Conservation (phyloP, 1,140 invertebrate genomes). For the Bombus ignitus region DNA sequence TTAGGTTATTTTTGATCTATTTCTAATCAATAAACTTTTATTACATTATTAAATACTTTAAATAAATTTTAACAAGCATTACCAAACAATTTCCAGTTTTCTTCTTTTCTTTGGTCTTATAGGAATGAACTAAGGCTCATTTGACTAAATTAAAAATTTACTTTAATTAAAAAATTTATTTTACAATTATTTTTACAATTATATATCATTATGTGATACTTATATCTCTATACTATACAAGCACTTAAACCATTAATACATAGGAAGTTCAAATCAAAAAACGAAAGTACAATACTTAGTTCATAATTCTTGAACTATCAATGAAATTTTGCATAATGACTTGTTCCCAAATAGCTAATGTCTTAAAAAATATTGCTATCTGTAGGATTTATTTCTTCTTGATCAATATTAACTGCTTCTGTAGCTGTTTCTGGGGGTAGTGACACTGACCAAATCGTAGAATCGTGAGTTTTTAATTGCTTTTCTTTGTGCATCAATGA, state of each 20-base stretch:
- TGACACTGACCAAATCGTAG: constrained; percentile 20
- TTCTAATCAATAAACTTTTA: not conserved
- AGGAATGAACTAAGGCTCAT: not conserved
- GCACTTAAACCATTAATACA: not conserved
- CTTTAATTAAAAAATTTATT: constrained; percentile 37
- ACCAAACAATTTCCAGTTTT: not conserved
- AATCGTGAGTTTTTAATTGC: constrained; percentile 44
- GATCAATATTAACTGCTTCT: constrained; percentile 76
- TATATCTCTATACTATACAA: constrained; percentile 42
- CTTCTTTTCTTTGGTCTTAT: not conserved
- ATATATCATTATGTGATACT: constrained; percentile 1
- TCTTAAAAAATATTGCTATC: constrained; percentile 41
- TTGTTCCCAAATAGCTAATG: not conserved
- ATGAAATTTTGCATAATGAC: not conserved
- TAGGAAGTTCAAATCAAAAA: constrained; percentile 2
- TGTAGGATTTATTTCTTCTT: constrained; percentile 65
- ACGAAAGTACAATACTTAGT: constrained; percentile 8
- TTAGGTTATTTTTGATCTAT: not conserved
- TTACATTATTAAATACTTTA: not conserved
- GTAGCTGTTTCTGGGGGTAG: constrained; percentile 73
- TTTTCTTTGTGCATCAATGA: constrained; percentile 62
- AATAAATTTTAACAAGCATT: not conserved
- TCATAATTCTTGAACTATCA: not conserved
- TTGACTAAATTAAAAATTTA: constrained; percentile 20
- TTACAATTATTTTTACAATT: constrained; percentile 45